phyloP scores from a whole-genome alignment of 1,140 invertebrate species.

The Eubasilissa regina region DNA sequence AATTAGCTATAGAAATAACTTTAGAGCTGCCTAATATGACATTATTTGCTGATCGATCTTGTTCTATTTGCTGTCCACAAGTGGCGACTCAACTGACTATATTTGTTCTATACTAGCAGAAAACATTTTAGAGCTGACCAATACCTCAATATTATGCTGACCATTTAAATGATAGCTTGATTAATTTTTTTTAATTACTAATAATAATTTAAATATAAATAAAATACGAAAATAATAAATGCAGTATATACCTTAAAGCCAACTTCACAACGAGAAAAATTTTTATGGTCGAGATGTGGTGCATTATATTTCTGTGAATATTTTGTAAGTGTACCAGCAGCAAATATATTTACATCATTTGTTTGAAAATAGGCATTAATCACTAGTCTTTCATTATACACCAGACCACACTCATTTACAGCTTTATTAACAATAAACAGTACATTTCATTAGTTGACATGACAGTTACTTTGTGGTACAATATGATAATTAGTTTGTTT shows the following conservation, averaged over 20 bases:
- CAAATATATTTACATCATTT: slow-evolving; percentile 79
- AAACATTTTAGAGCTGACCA: too few species aligned
- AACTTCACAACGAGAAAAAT: slow-evolving; percentile 74
- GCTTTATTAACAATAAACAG: slow-evolving; percentile 67
- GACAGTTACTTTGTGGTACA: too few species aligned
- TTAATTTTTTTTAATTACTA: not conserved
- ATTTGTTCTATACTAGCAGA: too few species aligned
- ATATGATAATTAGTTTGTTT: too few species aligned
- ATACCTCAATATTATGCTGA: too few species aligned
- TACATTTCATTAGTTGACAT: too few species aligned
- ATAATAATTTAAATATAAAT: not conserved
- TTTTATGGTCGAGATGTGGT: slow-evolving; percentile 67
- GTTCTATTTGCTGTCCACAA: too few species aligned
- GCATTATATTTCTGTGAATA: slow-evolving; percentile 74
- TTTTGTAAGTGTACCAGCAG: slow-evolving; percentile 78
- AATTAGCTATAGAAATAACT: too few species aligned
- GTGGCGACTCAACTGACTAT: too few species aligned
- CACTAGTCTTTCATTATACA: slow-evolving; percentile 81
- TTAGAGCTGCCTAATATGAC: too few species aligned
- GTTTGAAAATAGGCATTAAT: slow-evolving; percentile 80
- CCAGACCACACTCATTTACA: slow-evolving; percentile 77
- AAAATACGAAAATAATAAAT: not conserved
- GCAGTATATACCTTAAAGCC: slow-evolving; percentile 70
- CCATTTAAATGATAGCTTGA: not conserved
- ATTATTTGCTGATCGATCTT: too few species aligned